phyloP scores from a whole-genome alignment of 2,888 invertebrate genomes.

The Rutpela maculata region DNA sequence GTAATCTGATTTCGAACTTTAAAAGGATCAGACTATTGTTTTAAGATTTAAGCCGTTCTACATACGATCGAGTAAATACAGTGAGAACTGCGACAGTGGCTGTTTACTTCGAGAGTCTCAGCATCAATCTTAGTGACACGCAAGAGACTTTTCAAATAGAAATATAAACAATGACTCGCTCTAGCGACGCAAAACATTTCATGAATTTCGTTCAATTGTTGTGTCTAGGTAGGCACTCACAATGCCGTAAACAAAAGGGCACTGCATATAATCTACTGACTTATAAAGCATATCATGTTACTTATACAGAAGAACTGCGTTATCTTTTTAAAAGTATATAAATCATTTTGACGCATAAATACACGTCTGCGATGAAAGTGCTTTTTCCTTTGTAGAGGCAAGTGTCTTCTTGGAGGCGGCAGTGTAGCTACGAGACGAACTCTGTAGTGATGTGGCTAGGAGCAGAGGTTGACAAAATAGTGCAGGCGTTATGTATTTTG shows the following conservation, averaged over 20 bases:
- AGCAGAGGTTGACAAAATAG: too few relatives aligned
- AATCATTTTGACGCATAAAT: too few relatives aligned
- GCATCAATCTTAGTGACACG: conserved; percentile 60
- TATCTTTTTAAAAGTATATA: not conserved
- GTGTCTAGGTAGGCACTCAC: conserved; percentile 36
- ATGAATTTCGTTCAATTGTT: conserved; percentile 43
- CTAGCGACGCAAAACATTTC: conserved; percentile 26
- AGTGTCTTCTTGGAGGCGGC: too few relatives aligned
- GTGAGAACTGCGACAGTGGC: conserved; percentile 57
- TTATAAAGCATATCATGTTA: conserved; percentile 2
- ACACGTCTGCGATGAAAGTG: too few relatives aligned
- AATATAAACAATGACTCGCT: conserved; percentile 54
- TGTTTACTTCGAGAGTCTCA: conserved; percentile 50
- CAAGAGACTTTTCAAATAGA: conserved; percentile 51
- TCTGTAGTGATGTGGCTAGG: too few relatives aligned
- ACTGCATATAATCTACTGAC: conserved; percentile 1
- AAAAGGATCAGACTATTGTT: conserved; percentile 54
- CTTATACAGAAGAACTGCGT: not conserved
- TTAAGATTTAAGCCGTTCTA: conserved; percentile 54
- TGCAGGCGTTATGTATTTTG: too few relatives aligned
- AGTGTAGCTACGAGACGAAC: too few relatives aligned
- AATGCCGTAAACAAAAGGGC: not conserved
- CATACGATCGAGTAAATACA: conserved; percentile 62
- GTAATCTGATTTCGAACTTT: conserved; percentile 37
- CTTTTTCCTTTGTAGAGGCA: too few relatives aligned